Base-by-base conservation (phyloP, 2,888 invertebrate genomes). In the Ornithoptera priamus region DNA sequence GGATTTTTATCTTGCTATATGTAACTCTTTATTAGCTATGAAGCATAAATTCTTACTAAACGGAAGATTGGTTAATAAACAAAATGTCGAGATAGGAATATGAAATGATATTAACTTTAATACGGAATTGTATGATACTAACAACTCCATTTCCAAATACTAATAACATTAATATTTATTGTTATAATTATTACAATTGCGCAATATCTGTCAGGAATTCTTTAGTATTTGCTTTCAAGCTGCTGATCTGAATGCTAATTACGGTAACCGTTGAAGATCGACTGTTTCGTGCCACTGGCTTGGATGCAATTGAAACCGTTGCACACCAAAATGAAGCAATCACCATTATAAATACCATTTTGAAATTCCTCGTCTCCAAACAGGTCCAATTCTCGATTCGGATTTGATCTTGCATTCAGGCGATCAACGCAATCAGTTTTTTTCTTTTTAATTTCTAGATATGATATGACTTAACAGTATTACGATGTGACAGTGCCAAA, bases 251-350 rank as follows among this genome's bases (percentile, higher is more conserved):
- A 63, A 53, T 59, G 42, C n/a, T 53, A 15, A 15, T 58, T 53
- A 30, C 36, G 58, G 67, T 70, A 60, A 63, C 60, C 66, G 63
- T 67, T 70, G 59, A 63, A 59, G 63, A 63, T 70, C 68, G 63
- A 56, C 71, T 62, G 74, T 72, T 73, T 68, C 69, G 75, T 73
- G 68, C 75, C 73, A 74, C 71, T 73, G 73, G 70, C 66, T 24
- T 39, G 70, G 68, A 69, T 73, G 72, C 72, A 69, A 67, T 69
- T 69, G 62, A 71, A 67, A 62, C 36, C 66, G 50, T 61, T 71
- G 72, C 74, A 62, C 39, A 57, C 62, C 39, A 53, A 17, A 22
- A 62, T 70, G 67, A 53, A 64, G 70, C 67, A 70, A 67, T 50
- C n/a, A 30, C 24, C 30, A 61, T 65, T 69, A 69, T 61, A 36